phyloP scores from a whole-genome alignment of 2,113 vertebrate species.

The Bungarus multicinctus region DNA sequence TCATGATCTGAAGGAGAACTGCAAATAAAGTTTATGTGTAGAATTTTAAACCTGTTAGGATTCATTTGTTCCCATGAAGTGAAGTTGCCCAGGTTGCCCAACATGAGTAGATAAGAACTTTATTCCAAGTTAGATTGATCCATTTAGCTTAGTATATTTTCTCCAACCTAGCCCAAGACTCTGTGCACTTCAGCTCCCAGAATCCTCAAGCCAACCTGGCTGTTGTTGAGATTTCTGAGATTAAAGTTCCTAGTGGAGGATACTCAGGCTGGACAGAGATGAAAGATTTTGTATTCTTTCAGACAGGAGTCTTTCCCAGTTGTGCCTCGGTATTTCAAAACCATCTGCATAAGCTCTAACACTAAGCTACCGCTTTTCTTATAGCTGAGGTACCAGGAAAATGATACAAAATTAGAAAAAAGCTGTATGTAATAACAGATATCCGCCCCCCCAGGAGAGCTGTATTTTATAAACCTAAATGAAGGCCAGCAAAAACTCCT shows the following conservation, averaged over 20 bases:
- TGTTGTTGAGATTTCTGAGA: neutral
- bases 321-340: neutral
- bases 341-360: neutral
- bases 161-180: neutral
- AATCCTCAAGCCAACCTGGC: neutral
- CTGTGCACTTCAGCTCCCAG: neutral
- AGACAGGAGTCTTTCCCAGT: neutral
- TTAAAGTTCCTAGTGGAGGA: neutral
- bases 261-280: neutral
- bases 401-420: neutral
- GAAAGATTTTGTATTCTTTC: neutral
- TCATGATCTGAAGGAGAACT: neutral
- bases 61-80: neutral
- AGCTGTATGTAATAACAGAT: neutral
- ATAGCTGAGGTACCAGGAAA: neutral
- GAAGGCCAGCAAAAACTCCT: neutral
- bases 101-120: neutral
- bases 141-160: neutral
- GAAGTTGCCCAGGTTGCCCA: neutral
- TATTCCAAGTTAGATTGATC: neutral
- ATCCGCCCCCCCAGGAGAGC: rapidly evolving
- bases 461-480: neutral
- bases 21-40: neutral
- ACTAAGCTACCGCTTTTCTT: neutral
- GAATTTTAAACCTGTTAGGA: neutral